Conservation (phyloP, 2,888 invertebrate genomes). For the Prenolepis imparis region DNA sequence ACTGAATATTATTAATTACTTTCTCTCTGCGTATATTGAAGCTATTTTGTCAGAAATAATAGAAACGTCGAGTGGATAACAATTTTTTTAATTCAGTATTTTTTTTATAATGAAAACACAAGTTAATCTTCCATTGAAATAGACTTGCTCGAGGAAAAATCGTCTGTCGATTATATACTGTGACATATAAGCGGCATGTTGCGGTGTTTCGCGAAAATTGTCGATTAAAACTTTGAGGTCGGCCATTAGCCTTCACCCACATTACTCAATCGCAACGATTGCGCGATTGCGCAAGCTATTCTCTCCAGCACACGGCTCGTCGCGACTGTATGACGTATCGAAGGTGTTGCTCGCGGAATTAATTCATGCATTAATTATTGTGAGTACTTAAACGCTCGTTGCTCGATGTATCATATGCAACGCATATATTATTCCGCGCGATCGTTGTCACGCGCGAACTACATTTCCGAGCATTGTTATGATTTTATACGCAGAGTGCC, state of each 20-base stretch:
- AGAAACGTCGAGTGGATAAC: neutral
- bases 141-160: constrained; percentile 47
- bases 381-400: constrained; percentile 24
- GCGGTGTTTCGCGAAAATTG: constrained; percentile 75
- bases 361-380: constrained; percentile 44
- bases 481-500: constrained; percentile 18
- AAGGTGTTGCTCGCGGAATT: constrained; percentile 42
- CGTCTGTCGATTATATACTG: constrained; percentile 22
- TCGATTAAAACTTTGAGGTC: constrained; percentile 80
- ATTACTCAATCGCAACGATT: constrained; percentile 70
- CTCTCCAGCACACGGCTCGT: constrained; percentile 50
- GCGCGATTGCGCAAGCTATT: constrained; percentile 59
- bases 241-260: constrained; percentile 81
- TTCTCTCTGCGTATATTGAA: neutral
- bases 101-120: neutral
- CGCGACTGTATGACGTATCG: constrained; percentile 43
- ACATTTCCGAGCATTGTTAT: constrained; percentile 28
- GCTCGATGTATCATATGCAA: constrained; percentile 16
- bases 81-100: constrained; percentile 31
- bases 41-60: constrained; percentile 14
- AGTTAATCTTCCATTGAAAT: constrained; percentile 22
- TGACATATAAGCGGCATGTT: constrained; percentile 34
- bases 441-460: constrained; percentile 22
- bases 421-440: constrained; percentile 39
- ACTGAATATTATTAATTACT: neutral